Evolutionary conservation across 2,888 invertebrate species (phyloP).

Genomic region (Lycaena phlaeas): DNA sequence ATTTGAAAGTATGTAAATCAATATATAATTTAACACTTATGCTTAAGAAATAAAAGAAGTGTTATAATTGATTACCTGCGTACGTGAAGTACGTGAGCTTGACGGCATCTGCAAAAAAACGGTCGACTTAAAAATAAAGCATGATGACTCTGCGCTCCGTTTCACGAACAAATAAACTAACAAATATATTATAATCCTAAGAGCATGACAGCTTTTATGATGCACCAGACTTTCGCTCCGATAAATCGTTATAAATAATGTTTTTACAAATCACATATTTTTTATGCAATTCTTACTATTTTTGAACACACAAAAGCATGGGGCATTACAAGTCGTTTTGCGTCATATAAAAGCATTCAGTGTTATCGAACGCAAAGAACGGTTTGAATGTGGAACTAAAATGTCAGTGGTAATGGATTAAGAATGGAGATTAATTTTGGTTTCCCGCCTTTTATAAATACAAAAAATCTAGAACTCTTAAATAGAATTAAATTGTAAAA

Average conservation of each 20-base stretch:
- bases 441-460: no score
- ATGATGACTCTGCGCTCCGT: conserved; percentile 1
- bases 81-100: not conserved
- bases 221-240: not conserved
- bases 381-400: no score
- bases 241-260: conserved; percentile 1
- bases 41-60: not conserved
- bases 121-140: not conserved
- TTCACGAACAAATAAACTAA: not conserved
- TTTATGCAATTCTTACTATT: conserved; percentile 9
- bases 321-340: not conserved
- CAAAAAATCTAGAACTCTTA: no score
- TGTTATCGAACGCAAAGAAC: no score
- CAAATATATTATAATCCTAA: not conserved
- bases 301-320: conserved; percentile 1
- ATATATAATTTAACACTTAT: no score
- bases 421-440: no score
- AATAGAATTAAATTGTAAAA: no score
- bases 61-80: conserved; percentile 1
- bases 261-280: conserved; percentile 2
- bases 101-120: conserved; percentile 2
- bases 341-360: no score
- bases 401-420: not conserved
- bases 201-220: conserved; percentile 6
- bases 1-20: no score